phyloP scores from a whole-genome alignment of 2,113 vertebrate species.

The Apus apus region DNA sequence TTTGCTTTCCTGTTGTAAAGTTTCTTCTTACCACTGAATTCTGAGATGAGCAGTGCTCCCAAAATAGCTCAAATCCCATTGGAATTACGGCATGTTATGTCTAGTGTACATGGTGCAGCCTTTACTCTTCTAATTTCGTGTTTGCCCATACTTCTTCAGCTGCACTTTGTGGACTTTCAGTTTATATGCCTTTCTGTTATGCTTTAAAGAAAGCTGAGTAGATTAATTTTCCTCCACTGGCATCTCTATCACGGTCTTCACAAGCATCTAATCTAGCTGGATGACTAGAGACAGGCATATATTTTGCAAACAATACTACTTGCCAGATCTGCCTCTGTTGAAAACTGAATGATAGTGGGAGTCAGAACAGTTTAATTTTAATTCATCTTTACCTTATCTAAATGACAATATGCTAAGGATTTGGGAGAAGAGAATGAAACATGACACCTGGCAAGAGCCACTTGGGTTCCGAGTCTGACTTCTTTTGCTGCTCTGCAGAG shows the following conservation, averaged over 20 bases:
- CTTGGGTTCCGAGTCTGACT: not conserved
- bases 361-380: not conserved
- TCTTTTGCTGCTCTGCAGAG: not conserved
- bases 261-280: conserved; percentile 26
- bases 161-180: not conserved
- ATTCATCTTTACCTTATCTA: not conserved
- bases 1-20: not conserved
- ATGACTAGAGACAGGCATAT: conserved; percentile 11
- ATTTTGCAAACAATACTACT: conserved; percentile 4
- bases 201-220: not conserved
- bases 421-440: not conserved
- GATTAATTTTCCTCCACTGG: not conserved
- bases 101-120: not conserved
- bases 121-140: not conserved
- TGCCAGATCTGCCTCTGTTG: conserved; percentile 53
- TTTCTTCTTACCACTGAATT: not conserved
- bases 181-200: not conserved
- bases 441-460: not conserved
- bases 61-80: not conserved
- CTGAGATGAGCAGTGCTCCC: not conserved
- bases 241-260: not conserved
- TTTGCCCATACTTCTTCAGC: not conserved
- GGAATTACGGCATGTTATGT: not conserved
- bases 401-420: not conserved
- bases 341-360: conserved; percentile 32